phyloP scores from a whole-genome alignment of 2,797 vertebrate genomes.

The Acrossocheilus wenchowensis region DNA sequence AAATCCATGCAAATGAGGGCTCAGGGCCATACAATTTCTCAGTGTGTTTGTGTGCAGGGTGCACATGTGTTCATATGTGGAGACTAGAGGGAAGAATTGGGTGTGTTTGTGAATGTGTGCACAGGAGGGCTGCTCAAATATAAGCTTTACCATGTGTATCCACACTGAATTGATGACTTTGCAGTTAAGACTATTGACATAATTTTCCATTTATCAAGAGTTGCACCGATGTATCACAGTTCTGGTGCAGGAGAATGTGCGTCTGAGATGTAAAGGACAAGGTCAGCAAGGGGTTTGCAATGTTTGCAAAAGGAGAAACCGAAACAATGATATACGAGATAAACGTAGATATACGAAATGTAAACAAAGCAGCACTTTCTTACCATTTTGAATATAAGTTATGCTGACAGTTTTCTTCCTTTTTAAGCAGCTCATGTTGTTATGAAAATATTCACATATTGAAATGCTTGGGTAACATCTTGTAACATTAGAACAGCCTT shows the following conservation, averaged over 20 bases:
- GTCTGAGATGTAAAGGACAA: background rate
- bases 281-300: background rate
- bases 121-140: slow-evolving; percentile 35
- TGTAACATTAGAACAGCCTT: no score
- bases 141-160: slow-evolving; percentile 44
- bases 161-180: slow-evolving; percentile 54
- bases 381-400: background rate
- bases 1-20: slow-evolving; percentile 68
- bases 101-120: slow-evolving; percentile 44
- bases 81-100: slow-evolving; percentile 32
- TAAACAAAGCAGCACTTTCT: background rate
- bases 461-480: background rate
- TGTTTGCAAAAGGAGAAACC: background rate
- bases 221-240: background rate
- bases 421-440: background rate
- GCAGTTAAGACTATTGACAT: slow-evolving; percentile 46
- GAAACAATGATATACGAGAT: background rate
- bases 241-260: slow-evolving; percentile 20
- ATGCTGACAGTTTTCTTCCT: background rate
- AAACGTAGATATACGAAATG: background rate
- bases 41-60: slow-evolving; percentile 52
- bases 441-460: background rate
- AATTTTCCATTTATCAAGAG: slow-evolving; percentile 29
- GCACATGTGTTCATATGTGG: slow-evolving; percentile 39
- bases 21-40: slow-evolving; percentile 57